Conservation (phyloP, 2,797 vertebrate species). For the Sebastes cheni region DNA sequence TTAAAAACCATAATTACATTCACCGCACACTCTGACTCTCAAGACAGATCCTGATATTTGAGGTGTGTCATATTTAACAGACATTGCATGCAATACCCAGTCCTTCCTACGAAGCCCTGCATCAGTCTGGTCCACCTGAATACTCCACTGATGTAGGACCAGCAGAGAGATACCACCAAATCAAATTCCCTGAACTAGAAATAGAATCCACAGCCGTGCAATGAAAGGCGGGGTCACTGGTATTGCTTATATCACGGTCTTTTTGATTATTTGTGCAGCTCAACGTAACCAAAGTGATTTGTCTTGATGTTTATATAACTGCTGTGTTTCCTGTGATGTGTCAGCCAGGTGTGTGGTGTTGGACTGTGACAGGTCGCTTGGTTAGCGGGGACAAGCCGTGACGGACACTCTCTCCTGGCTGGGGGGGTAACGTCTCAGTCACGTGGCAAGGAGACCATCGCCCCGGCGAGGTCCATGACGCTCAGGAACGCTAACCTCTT, state of each 20-base stretch:
- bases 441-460: conserved; percentile 43
- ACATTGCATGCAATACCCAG: not conserved
- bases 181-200: not conserved
- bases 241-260: not conserved
- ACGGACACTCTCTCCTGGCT: conserved; percentile 35
- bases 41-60: not conserved
- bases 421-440: conserved; percentile 28
- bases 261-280: not conserved
- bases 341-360: conserved; percentile 52
- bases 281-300: not conserved
- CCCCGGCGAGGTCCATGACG: conserved; percentile 46
- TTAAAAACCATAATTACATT: not conserved
- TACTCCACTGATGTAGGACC: not conserved
- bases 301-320: conserved; percentile 25
- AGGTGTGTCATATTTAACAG: not conserved
- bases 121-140: not conserved
- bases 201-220: not conserved
- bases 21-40: not conserved
- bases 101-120: not conserved
- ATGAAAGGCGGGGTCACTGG: not conserved
- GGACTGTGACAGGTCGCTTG: conserved; percentile 45
- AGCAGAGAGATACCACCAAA: not conserved
- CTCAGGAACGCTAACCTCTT: conserved; percentile 72
- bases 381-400: conserved; percentile 50
- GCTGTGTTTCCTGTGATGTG: conserved; percentile 11